Conservation (phyloP, 2,797 vertebrate genomes). For the Discoglossus pictus region DNA sequence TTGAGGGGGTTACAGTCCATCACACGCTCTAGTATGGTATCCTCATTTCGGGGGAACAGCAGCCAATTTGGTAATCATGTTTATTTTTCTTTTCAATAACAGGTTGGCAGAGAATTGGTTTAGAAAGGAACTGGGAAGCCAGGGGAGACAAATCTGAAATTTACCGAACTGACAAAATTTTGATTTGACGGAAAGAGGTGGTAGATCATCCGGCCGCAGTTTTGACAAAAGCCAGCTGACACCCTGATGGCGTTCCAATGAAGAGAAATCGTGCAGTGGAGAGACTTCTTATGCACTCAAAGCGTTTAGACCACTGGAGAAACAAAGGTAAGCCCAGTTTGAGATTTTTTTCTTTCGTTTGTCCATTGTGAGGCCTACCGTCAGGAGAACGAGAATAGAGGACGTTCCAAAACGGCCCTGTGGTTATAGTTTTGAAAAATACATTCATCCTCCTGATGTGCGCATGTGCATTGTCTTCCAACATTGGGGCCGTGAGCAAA, state of each 20-base stretch:
- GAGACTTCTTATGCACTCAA: background rate
- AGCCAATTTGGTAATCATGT: no score
- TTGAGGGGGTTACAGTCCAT: no score
- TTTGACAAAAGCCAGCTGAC: no score
- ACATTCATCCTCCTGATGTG: conserved; percentile 46
- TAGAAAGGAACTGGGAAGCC: no score
- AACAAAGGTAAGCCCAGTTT: conserved; percentile 2
- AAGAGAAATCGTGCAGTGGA: conserved; percentile 24
- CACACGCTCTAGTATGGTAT: no score
- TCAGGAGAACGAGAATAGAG: conserved; percentile 6
- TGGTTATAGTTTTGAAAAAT: no score
- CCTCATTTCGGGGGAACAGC: no score
- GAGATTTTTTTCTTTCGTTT: no score
- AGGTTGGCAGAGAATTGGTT: no score
- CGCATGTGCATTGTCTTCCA: conserved; percentile 5
- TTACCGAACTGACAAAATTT: conserved; percentile 3
- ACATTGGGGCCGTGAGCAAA: conserved; percentile 21
- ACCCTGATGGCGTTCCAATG: no score
- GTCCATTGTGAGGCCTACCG: conserved; percentile 24
- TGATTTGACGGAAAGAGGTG: conserved; percentile 23
- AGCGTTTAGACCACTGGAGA: conserved; percentile 32
- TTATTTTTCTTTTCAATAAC: no score
- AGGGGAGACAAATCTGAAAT: conserved; percentile 16
- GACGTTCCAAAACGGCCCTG: no score
- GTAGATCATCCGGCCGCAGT: conserved; percentile 11